Percentiles rank a stretch among this genome's conserved stretches.
These are phyloP conservation scores for Toxonevra muliebris DNA, from an alignment of 2,888 invertebrate genomes.

Conservation along the genomic window DNA sequence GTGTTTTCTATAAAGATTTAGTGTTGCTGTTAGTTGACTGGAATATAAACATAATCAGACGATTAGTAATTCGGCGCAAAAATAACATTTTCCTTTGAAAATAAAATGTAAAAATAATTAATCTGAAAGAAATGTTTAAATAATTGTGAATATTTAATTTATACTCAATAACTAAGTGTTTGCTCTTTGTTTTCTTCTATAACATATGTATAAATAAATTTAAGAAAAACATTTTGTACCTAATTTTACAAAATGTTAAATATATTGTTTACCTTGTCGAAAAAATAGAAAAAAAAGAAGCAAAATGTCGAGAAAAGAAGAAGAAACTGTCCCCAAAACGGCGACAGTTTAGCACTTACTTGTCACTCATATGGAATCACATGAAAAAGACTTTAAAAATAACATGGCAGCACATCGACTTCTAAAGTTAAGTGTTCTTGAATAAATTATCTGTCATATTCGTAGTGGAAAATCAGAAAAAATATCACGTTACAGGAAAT, in stretches of 20 bases:
- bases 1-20: too few species aligned
- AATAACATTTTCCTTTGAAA: too few species aligned
- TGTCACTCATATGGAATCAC: constrained; percentile 53
- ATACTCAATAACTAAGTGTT: too few species aligned
- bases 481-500: constrained; percentile 59
- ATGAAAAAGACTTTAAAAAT: constrained; percentile 52
- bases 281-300: constrained; percentile 12
- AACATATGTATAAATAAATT: too few species aligned
- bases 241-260: neutral
- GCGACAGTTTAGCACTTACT: constrained; percentile 46
- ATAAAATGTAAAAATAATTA: too few species aligned
- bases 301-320: constrained; percentile 1
- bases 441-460: constrained; percentile 51
- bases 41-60: too few species aligned
- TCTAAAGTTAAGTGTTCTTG: constrained; percentile 20
- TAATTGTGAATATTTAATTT: too few species aligned
- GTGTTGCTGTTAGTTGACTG: too few species aligned
- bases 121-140: too few species aligned
- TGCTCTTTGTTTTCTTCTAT: too few species aligned
- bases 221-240: too few species aligned
- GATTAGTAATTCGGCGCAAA: too few species aligned
- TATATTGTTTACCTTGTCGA: constrained; percentile 3
- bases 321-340: constrained; percentile 28
- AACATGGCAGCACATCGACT: constrained; percentile 37
- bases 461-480: constrained; percentile 54